These are phyloP conservation scores for Rhizomys pruinosus DNA, from an alignment of 2,113 vertebrate genomes.

Conservation along the genomic window DNA sequence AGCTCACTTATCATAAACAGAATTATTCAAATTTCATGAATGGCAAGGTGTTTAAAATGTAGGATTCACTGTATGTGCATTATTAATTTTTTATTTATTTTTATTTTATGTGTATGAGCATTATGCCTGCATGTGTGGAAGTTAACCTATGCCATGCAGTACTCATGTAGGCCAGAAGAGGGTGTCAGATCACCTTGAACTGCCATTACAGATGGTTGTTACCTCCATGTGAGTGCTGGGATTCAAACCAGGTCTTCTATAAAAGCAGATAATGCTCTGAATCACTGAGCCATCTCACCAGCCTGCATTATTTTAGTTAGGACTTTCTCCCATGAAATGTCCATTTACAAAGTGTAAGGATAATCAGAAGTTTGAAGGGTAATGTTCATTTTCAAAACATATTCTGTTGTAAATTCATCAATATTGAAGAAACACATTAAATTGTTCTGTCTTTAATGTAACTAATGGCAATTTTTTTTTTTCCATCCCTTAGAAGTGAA, in stretches of 20 bases:
- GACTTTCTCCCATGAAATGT: not conserved
- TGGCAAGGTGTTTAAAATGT: not conserved
- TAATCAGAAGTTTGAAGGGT: not conserved
- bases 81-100: not conserved
- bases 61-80: not conserved
- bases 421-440: not conserved
- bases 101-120: no score
- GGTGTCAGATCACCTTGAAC: no score
- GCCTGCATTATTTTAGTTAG: not conserved
- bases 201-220: no score
- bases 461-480: not conserved
- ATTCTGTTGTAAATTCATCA: not conserved
- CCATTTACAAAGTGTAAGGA: not conserved
- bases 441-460: constrained; percentile 4
- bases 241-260: not conserved
- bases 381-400: constrained; percentile 21
- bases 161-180: no score
- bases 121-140: no score
- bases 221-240: no score
- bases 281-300: no score
- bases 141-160: no score
- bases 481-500: not conserved
- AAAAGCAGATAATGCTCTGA: no score
- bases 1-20: not conserved
- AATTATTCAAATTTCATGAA: not conserved